Conservation (phyloP, 2,888 invertebrate genomes). For the Macaria liturata region DNA sequence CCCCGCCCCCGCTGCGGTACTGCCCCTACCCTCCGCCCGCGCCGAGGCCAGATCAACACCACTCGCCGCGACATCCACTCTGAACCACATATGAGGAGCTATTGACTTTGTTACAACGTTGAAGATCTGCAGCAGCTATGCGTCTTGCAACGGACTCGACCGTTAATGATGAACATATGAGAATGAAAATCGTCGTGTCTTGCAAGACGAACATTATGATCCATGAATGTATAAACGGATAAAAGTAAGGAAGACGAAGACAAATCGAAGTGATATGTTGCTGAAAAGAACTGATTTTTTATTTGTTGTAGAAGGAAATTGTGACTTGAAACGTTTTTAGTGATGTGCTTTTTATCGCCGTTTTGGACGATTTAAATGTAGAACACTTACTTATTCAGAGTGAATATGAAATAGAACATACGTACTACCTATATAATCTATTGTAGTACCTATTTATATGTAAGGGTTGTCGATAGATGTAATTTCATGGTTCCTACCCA, state of each 20-base stretch:
- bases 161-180: too few species aligned
- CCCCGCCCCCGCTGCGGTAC: slow-evolving; percentile 83
- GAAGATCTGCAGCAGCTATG: not conserved
- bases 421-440: slow-evolving; percentile 43
- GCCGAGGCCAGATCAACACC: slow-evolving; percentile 63
- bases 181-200: not conserved
- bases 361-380: slow-evolving; percentile 1
- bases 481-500: slow-evolving; percentile 79
- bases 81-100: slow-evolving; percentile 45
- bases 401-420: slow-evolving; percentile 48
- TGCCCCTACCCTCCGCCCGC: slow-evolving; percentile 85
- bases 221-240: too few species aligned
- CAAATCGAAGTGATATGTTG: too few species aligned
- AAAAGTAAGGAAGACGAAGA: too few species aligned
- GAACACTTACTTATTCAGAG: slow-evolving; percentile 35
- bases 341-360: not conserved
- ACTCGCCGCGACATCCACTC: slow-evolving; percentile 70
- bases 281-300: too few species aligned
- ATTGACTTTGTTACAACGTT: not conserved
- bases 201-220: not conserved
- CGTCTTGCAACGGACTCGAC: not conserved
- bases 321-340: not conserved
- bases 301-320: too few species aligned
- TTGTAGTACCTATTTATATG: slow-evolving; percentile 48
- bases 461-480: slow-evolving; percentile 58